phyloP scores from a whole-genome alignment of 2,797 vertebrate species.

The Esox masquinongy region DNA sequence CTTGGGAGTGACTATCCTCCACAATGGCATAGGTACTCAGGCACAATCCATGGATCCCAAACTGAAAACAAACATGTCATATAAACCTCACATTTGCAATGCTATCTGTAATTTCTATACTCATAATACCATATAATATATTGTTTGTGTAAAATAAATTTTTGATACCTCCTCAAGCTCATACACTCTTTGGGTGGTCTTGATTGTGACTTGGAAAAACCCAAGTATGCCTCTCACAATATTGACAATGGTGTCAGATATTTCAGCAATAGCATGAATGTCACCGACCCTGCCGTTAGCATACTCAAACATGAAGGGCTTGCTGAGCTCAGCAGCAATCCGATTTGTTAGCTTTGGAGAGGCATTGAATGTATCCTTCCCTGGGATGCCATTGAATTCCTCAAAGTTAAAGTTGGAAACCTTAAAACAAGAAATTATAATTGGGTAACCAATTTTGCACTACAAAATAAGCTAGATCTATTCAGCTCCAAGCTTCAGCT shows the following conservation, averaged over 20 bases:
- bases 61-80: slow-evolving; percentile 53
- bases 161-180: slow-evolving; percentile 73
- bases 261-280: slow-evolving; percentile 73
- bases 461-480: too few relatives aligned
- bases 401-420: slow-evolving; percentile 70
- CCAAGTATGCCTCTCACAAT: slow-evolving; percentile 76
- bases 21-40: slow-evolving; percentile 76
- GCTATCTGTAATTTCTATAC: background rate
- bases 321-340: slow-evolving; percentile 72
- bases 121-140: background rate
- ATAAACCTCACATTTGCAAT: slow-evolving; percentile 2
- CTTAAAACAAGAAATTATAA: slow-evolving; percentile 54
- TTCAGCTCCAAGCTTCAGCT: too few relatives aligned
- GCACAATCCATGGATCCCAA: slow-evolving; percentile 81
- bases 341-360: slow-evolving; percentile 72
- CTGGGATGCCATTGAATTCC: slow-evolving; percentile 78
- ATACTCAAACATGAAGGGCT: slow-evolving; percentile 83
- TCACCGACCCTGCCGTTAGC: slow-evolving; percentile 67
- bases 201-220: slow-evolving; percentile 79
- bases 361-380: slow-evolving; percentile 56
- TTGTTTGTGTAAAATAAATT: background rate
- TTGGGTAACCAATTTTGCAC: background rate
- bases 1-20: slow-evolving; percentile 61
- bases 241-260: slow-evolving; percentile 73
- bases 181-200: slow-evolving; percentile 80